These are phyloP conservation scores for Tokudaia tokunoshimensis DNA, from an alignment of 2,797 vertebrate species.

Conservation along the genomic window DNA sequence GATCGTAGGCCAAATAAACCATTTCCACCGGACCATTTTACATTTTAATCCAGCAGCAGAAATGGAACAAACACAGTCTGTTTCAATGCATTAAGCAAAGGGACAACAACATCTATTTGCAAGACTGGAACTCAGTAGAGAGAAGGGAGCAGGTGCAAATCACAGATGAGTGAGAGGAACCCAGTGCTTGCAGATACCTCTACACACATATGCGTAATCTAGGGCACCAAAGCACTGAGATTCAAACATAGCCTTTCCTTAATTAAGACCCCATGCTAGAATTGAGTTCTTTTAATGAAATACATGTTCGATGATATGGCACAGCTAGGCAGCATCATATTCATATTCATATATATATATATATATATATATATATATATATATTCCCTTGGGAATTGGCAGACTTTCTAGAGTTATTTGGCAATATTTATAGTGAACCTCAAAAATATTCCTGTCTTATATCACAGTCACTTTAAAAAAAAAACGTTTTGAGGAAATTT, in stretches of 20 bases:
- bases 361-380: neutral
- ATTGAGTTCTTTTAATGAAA: constrained; percentile 9
- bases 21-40: neutral
- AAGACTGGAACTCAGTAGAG: neutral
- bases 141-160: neutral
- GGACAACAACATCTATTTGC: neutral
- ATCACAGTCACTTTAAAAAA: constrained; percentile 6
- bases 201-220: neutral
- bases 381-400: neutral
- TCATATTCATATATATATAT: neutral
- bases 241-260: constrained; percentile 49
- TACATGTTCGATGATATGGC: neutral
- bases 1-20: neutral
- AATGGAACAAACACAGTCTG: neutral
- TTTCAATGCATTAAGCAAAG: neutral
- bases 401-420: constrained; percentile 44
- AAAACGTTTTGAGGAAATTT: constrained; percentile 6
- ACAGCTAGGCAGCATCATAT: neutral
- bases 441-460: constrained; percentile 55
- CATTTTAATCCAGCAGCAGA: neutral
- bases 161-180: neutral
- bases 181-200: neutral
- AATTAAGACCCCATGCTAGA: constrained; percentile 44
- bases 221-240: constrained; percentile 22
- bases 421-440: constrained; percentile 62